Conservation (phyloP, 2,113 vertebrate genomes). For the Bostrychus sinensis region DNA sequence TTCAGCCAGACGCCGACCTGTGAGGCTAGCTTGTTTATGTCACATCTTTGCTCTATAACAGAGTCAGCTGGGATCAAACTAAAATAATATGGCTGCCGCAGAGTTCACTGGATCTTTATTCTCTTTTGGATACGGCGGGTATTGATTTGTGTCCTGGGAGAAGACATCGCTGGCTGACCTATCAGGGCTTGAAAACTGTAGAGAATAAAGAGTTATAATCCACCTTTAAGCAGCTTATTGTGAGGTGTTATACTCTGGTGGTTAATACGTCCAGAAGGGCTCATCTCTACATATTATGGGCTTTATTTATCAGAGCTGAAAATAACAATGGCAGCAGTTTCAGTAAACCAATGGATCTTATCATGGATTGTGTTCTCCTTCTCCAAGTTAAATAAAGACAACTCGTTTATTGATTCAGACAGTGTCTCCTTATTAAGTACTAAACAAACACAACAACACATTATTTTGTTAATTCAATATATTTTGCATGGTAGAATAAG, state of each 20-base stretch:
- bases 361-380: too few relatives aligned
- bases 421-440: too few relatives aligned
- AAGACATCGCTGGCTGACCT: conserved; percentile 42
- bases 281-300: conserved; percentile 62
- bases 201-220: conserved; percentile 75
- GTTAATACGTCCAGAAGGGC: conserved; percentile 67
- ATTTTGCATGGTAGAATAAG: too few relatives aligned
- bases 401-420: too few relatives aligned
- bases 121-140: conserved; percentile 28
- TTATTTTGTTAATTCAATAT: too few relatives aligned
- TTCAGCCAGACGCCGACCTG: conserved; percentile 19
- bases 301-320: conserved; percentile 65
- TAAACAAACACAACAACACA: too few relatives aligned
- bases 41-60: conserved; percentile 21
- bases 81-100: conserved; percentile 24
- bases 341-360: too few relatives aligned
- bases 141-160: conserved; percentile 61
- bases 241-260: conserved; percentile 71
- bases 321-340: conserved; percentile 41
- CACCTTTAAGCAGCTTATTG: conserved; percentile 74
- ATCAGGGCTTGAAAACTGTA: conserved; percentile 62
- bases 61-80: conserved; percentile 36
- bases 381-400: too few relatives aligned
- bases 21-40: conserved; percentile 14
- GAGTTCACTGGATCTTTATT: conserved; percentile 52